Base-by-base conservation (phyloP, 2,113 vertebrate genomes). In the Gasterosteus nipponicus region DNA sequence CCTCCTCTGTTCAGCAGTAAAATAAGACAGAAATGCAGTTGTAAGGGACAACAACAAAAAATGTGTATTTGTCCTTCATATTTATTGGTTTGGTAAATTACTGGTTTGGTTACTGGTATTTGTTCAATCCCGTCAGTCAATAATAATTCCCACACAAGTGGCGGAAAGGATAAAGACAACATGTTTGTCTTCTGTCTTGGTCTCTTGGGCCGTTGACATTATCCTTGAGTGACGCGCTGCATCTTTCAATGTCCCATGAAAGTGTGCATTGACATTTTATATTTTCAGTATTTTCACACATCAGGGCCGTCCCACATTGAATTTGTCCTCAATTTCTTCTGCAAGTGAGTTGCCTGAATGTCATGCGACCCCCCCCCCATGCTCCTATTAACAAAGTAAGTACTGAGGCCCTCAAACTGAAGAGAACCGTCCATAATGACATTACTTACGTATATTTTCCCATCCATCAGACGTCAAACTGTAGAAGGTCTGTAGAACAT, bases 1-100 rank as follows among this genome's bases (percentile, higher is more conserved):
- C 31, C 58, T 41, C 59, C 57, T 66, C 72, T 73, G 5, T 47
- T 84, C 76, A 70, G 60, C 62, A 59, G 67, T 53, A 46, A 41
- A 26, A 29, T 29, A 18, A 10, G 42, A 73, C 64, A 81, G 49
- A 18, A 75, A 44, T 69, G 19, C 53, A 71, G 33, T 75, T 72
- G 11, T 79, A 59, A 81, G 49, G 54, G 33, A 69, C 31, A 74
- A 68, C 58, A 71, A 26, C 22, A 26, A 26, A 26, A 4, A 54
- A 26, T 18, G 19, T 16, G 33, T 5, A 15, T 26, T 63, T 29
- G 10, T 47, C 16, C 18, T 19, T 66, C 3, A 38, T 15, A 51
- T 8, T 14, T 35, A n/a, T 16, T 66, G 7, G 18, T 53, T 67
- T 68, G 33, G 7, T 38, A 26, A 26, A 5, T 7, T 51, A 22